Evolutionary conservation across 2,888 invertebrate genomes (phyloP).

Genomic region (Metellina segmentata): DNA sequence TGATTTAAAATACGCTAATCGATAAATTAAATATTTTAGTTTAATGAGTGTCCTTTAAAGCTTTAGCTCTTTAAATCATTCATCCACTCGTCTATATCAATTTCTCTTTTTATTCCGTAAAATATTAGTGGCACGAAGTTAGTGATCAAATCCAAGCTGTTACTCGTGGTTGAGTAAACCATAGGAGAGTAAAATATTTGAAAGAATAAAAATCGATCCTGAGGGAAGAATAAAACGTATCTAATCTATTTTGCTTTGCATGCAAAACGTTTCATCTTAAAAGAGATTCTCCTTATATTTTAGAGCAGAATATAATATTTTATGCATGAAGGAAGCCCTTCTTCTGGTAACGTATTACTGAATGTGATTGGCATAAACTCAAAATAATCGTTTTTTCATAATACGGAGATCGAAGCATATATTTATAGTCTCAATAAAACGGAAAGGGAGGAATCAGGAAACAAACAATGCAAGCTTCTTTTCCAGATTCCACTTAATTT

Average conservation of each 20-base stretch:
- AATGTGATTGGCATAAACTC: neutral
- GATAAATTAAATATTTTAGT: neutral
- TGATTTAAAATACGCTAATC: neutral
- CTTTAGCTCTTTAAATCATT: neutral
- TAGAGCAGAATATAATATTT: neutral
- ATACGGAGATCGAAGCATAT: neutral
- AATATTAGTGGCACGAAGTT: neutral
- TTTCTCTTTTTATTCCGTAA: neutral
- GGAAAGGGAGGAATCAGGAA: neutral
- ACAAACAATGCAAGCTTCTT: neutral
- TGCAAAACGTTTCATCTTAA: neutral
- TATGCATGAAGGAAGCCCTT: neutral
- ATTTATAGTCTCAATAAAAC: neutral
- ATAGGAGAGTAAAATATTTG: neutral
- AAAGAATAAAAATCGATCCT: neutral
- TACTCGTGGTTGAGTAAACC: neutral
- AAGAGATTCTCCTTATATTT: neutral
- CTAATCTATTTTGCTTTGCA: neutral
- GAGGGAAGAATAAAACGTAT: neutral
- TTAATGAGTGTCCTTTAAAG: neutral
- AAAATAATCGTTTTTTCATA: neutral
- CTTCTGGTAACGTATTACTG: neutral
- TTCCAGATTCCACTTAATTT: too few species aligned
- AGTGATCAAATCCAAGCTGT: slow-evolving; percentile 1
- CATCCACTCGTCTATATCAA: neutral